A percentile compares a stretch with the other conserved stretches of the same genome.
phyloP scores from a whole-genome alignment of 2,888 invertebrate genomes.

The Hyposoter didymator region DNA sequence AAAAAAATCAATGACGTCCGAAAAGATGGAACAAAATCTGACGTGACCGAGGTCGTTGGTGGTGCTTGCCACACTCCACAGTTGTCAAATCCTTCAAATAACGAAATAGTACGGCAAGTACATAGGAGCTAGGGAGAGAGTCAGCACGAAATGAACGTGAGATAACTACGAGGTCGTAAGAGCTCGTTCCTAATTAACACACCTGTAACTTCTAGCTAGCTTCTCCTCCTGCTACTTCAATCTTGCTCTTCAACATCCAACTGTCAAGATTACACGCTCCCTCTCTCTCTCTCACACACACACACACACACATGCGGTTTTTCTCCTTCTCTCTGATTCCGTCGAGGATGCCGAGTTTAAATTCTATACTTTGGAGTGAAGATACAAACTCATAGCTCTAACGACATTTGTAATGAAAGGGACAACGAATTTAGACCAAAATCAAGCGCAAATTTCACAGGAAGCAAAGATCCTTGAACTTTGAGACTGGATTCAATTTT shows the following conservation, averaged over 20 bases:
- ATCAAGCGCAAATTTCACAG: background rate
- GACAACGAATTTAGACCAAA: background rate
- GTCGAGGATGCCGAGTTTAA: background rate
- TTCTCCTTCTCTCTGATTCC: background rate
- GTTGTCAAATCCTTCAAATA: slow-evolving; percentile 14
- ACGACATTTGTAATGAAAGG: background rate
- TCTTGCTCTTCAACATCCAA: slow-evolving; percentile 13
- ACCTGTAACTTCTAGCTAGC: slow-evolving; percentile 44
- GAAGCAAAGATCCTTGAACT: background rate
- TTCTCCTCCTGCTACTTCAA: slow-evolving; percentile 27
- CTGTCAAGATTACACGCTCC: background rate
- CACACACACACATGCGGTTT: no score
- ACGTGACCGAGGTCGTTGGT: background rate
- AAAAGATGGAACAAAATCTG: background rate
- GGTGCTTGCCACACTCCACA: background rate
- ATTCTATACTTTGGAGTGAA: background rate
- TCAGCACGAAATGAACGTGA: slow-evolving; percentile 24
- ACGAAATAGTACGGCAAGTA: background rate
- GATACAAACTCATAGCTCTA: background rate
- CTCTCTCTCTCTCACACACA: background rate
- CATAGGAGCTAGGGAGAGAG: background rate
- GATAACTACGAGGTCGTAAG: slow-evolving; percentile 50
- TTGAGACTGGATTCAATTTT: background rate
- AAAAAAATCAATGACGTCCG: background rate
- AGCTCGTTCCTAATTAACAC: slow-evolving; percentile 54